Evolutionary conservation across 2,888 invertebrate species (phyloP).

Genomic region (Macrosoma leucophasiata): DNA sequence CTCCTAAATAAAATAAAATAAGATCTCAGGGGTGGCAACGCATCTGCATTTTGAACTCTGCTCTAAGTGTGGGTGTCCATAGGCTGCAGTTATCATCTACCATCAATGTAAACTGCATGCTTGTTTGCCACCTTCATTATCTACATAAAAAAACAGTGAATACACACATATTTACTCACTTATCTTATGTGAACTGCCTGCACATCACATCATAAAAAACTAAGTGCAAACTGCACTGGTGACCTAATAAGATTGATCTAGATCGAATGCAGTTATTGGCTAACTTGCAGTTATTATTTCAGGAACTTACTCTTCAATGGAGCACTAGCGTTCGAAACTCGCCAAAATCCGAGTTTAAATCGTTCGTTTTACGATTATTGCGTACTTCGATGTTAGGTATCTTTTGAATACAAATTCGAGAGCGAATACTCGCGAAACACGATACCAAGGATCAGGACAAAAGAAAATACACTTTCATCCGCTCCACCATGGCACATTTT

Average conservation of each 20-base stretch:
- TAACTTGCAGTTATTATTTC: background rate
- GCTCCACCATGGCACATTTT: background rate
- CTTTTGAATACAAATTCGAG: slow-evolving; percentile 64
- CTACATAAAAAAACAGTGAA: no score
- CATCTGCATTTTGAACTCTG: no score
- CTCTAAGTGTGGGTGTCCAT: no score
- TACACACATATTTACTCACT: no score
- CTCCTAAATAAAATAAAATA: no score
- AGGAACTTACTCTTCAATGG: slow-evolving; percentile 16
- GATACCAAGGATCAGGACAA: slow-evolving; percentile 4
- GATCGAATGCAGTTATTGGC: slow-evolving; percentile 1
- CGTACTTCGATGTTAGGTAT: slow-evolving; percentile 60
- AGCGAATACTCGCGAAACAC: slow-evolving; percentile 45
- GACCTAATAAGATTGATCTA: slow-evolving; percentile 8
- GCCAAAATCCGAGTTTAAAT: slow-evolving; percentile 64
- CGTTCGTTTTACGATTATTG: slow-evolving; percentile 64
- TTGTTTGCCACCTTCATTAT: no score
- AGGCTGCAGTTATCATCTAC: no score
- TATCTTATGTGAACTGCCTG: no score
- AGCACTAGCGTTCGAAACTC: slow-evolving; percentile 42
- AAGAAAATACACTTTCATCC: background rate
- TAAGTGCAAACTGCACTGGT: no score
- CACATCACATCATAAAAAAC: no score
- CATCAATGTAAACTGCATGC: no score
- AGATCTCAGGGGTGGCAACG: no score